Evolutionary conservation across 2,797 vertebrate species (phyloP).

Genomic region (Enteromius trimaculatus): DNA sequence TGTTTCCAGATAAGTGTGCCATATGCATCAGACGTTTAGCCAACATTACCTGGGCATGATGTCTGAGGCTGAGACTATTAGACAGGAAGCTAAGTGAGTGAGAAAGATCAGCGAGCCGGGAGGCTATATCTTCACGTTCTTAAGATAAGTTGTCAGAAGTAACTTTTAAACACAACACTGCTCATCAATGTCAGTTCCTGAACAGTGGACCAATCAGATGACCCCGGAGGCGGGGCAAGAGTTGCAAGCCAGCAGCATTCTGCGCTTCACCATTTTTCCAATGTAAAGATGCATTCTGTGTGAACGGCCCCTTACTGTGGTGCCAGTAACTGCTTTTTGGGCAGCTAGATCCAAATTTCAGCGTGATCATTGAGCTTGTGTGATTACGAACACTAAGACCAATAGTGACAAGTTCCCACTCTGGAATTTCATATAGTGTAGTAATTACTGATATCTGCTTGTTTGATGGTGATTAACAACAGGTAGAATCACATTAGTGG

Average conservation of each 20-base stretch:
- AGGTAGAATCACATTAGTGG: conserved; percentile 23
- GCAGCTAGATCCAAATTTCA: conserved; percentile 27
- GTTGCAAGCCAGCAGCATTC: not conserved
- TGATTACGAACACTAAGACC: not conserved
- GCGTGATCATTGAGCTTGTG: conserved; percentile 26
- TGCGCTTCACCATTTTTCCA: not conserved
- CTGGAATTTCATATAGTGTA: conserved; percentile 33
- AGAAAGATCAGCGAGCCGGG: not conserved
- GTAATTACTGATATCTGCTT: not conserved
- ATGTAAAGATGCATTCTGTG: not conserved
- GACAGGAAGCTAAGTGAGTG: not conserved
- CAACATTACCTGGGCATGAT: too few species aligned
- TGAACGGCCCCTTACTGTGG: conserved; percentile 4
- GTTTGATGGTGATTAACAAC: conserved; percentile 23
- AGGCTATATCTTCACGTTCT: too few species aligned
- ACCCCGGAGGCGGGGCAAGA: not conserved
- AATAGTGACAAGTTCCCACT: conserved; percentile 2
- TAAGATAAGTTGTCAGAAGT: not conserved
- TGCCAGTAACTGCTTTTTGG: conserved; percentile 32
- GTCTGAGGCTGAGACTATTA: not conserved
- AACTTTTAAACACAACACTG: not conserved
- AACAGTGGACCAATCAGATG: not conserved
- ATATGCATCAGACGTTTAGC: too few species aligned
- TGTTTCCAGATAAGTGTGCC: too few species aligned
- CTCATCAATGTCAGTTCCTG: not conserved